phyloP scores from a whole-genome alignment of 2,113 vertebrate species.

The Pseudopodoces humilis region DNA sequence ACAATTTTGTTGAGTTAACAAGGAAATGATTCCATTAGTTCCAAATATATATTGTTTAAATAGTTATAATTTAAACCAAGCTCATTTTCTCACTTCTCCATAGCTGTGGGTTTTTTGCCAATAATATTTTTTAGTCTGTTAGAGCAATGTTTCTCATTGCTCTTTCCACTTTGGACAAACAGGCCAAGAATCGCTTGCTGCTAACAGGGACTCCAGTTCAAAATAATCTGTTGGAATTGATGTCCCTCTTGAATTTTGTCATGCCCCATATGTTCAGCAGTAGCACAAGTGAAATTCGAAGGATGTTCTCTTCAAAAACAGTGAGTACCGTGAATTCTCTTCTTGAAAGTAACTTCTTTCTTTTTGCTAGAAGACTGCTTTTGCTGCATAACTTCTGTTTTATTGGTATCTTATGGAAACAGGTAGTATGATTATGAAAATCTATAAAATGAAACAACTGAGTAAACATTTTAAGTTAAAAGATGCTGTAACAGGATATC shows the following conservation, averaged over 20 bases:
- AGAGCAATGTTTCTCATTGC: background rate
- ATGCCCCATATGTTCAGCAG: constrained; percentile 99
- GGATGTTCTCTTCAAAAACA: constrained; percentile 92
- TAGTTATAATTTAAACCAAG: background rate
- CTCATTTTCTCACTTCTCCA: background rate
- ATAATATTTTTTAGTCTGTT: background rate
- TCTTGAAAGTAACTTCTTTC: background rate
- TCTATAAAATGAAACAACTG: background rate
- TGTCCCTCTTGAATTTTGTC: constrained; percentile 97
- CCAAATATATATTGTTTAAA: background rate
- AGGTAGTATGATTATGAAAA: background rate
- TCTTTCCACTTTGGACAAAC: background rate
- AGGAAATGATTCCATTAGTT: background rate
- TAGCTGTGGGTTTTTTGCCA: background rate
- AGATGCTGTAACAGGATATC: background rate
- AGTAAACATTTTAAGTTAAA: background rate
- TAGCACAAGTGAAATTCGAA: constrained; percentile 89
- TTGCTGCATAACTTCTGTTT: background rate
- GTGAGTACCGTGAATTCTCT: constrained; percentile 68
- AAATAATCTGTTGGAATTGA: constrained; percentile 94
- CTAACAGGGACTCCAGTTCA: constrained; percentile 95
- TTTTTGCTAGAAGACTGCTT: background rate
- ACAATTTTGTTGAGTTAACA: background rate
- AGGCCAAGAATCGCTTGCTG: constrained; percentile 91
- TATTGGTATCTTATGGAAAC: accelerated